Base-by-base conservation (phyloP, 2,888 invertebrate species). In the Zygogramma bicolorata region DNA sequence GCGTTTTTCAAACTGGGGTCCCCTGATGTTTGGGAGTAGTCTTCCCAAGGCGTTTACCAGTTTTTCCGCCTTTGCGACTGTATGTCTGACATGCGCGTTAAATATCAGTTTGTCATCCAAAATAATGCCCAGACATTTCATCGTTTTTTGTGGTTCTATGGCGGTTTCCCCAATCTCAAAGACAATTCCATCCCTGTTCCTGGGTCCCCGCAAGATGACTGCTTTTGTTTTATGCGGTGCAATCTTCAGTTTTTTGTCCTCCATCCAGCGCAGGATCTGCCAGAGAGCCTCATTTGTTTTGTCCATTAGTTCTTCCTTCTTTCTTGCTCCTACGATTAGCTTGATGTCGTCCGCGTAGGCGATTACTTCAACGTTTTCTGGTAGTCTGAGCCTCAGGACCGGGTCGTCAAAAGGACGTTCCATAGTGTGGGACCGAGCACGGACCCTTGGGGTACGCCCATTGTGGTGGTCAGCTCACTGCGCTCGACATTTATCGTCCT, bases 191-290 rank as follows among this genome's bases (percentile, higher is more conserved):
- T 58, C 38, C 13, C 65, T 1, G 5, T 68, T 42, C 42, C 63
- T 40, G 6, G 25, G 49, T 1, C 72, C 68, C 0, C 22, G 40
- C 0, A 61, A 2, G 0, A 73, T 60, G 1, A 72, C 25, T 6
- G 69, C 25, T 27, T 72, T 60, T 1, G 65, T 70, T 53, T 73
- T 73, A 4, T 65, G 34, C 6, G 73, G 59, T 0, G 60, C 61
- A 8, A 73, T 18, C 3, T 7, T 3, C 3, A 70, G 49, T 0
- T 27, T 15, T 4, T 65, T 57, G 13, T 20, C n/a, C 1, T 1
- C 38, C n/a, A 59, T 53, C 66, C 71, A 71, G 1, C n/a, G 10
- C 4, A 42, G 15, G 5, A 42, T 42, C 42, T 13, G 8, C 3
- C n/a, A 4, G 3, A 40, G 40, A 0, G 40, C 0, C 15, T 10